Conservation (phyloP, 2,888 invertebrate genomes). For the Acronicta psi region DNA sequence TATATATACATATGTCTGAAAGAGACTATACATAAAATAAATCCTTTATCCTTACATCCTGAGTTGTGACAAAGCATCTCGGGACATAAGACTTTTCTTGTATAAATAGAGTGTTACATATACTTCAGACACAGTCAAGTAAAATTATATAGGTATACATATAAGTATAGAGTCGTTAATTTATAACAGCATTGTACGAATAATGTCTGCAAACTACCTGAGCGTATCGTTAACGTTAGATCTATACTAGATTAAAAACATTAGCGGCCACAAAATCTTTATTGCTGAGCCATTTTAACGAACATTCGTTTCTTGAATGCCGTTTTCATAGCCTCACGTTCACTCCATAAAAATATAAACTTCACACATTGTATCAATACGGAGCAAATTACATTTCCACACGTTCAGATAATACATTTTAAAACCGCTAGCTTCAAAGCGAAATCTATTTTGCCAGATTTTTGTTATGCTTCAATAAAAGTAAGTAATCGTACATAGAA, state of each 20-base stretch:
- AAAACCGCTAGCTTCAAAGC: constrained; percentile 20
- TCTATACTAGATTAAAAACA: constrained; percentile 44
- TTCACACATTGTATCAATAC: constrained; percentile 55
- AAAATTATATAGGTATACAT: not conserved
- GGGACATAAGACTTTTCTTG: not conserved
- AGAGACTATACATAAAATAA: no score
- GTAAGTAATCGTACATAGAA: constrained; percentile 12
- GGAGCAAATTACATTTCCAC: constrained; percentile 41
- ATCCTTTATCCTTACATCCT: not conserved
- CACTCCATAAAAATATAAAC: constrained; percentile 54
- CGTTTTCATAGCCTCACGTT: constrained; percentile 55
- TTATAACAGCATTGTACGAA: constrained; percentile 14
- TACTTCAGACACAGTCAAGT: not conserved
- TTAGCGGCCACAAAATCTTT: constrained; percentile 51
- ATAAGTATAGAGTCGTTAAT: not conserved
- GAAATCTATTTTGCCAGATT: constrained; percentile 12
- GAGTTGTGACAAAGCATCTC: not conserved
- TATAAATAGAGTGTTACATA: no score
- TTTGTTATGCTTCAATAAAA: constrained; percentile 15
- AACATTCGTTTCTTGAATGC: constrained; percentile 49
- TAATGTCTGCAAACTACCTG: constrained; percentile 22
- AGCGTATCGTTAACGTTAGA: constrained; percentile 26
- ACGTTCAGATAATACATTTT: constrained; percentile 43
- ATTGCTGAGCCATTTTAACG: constrained; percentile 51
- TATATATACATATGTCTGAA: no score